phyloP scores from a whole-genome alignment of 2,113 vertebrate genomes.

The Clarias gariepinus region DNA sequence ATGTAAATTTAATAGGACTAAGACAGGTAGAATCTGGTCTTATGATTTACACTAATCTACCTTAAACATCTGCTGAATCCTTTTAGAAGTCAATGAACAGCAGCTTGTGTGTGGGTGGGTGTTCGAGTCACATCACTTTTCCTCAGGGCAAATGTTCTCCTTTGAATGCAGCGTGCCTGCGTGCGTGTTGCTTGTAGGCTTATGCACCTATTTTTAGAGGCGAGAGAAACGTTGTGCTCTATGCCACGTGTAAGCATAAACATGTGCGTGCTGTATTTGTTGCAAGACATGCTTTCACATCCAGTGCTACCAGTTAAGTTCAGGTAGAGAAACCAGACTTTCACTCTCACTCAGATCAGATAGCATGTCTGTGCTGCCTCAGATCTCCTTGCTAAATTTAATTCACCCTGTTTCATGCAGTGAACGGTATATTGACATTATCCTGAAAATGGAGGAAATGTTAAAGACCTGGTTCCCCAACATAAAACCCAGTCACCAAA shows the following conservation, averaged over 20 bases:
- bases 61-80: slow-evolving; percentile 68
- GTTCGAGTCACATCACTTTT: slow-evolving; percentile 52
- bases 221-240: slow-evolving; percentile 52
- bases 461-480: slow-evolving; percentile 80
- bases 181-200: slow-evolving; percentile 54
- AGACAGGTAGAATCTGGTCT: slow-evolving; percentile 63
- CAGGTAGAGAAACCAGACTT: neutral
- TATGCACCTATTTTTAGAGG: slow-evolving; percentile 69
- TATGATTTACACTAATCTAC: slow-evolving; percentile 68
- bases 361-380: neutral
- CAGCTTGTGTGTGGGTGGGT: slow-evolving; percentile 31
- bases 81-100: slow-evolving; percentile 55
- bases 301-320: slow-evolving; percentile 14
- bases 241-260: slow-evolving; percentile 66
- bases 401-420: slow-evolving; percentile 56
- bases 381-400: neutral
- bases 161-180: slow-evolving; percentile 55
- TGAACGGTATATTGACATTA: slow-evolving; percentile 73
- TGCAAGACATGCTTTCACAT: slow-evolving; percentile 26
- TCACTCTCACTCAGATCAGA: neutral
- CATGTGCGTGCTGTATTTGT: slow-evolving; percentile 56
- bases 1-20: slow-evolving; percentile 68
- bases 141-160: slow-evolving; percentile 54
- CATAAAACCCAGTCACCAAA: slow-evolving; percentile 66
- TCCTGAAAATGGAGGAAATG: slow-evolving; percentile 81